Evolutionary conservation across 2,113 vertebrate species (phyloP), one percentile per base, ranked within the genome.

Genomic region (Shinisaurus crocodilurus): DNA sequence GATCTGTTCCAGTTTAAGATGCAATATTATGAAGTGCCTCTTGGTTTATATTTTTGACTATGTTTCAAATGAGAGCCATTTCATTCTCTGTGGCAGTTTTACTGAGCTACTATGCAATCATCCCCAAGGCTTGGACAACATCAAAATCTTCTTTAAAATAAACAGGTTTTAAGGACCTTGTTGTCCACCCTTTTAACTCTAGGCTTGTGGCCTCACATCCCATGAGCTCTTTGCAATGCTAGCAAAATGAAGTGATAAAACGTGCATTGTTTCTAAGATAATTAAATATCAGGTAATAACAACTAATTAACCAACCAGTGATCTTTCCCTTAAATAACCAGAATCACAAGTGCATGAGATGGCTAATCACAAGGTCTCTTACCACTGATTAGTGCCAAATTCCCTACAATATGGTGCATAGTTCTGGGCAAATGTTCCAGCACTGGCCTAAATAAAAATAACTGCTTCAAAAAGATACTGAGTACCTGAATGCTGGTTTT

Each of bases 331-430:
- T 76, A 91, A 92, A 74, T 43, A 18, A 81, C 3, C 2, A 70
- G 32, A 23, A 72, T 50, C 32, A 20, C 32, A 34, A 13, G 65
- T 2, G 63, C 82, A 1, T 12, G 69, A 88, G 75, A 23, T 77
- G 0, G 86, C 75, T 0, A n/a, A 84, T 1, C 76, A 12, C 25
- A 27, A 25, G 57, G 20, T 48, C 87, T 92, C 3, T 1, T 94
- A 94, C 92, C 83, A 92, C 90, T 80, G 91, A 88, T 93, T 34
- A 82, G 32, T 0, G 69, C 32, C 84, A 67, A 67, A 67, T 50
- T 54, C 84, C 45, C 8, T 74, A 16, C 84, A 85, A 72, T n/a
- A 23, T 50, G 67, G n/a, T 29, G 23, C 48, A 57, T 7, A 75
- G 70, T 86, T 75, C 48, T 75, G 23, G 70, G 50, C 23, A 48